These are phyloP conservation scores for Nansenia antarctica DNA, from an alignment of 2,113 vertebrate species.

Conservation along the genomic window DNA sequence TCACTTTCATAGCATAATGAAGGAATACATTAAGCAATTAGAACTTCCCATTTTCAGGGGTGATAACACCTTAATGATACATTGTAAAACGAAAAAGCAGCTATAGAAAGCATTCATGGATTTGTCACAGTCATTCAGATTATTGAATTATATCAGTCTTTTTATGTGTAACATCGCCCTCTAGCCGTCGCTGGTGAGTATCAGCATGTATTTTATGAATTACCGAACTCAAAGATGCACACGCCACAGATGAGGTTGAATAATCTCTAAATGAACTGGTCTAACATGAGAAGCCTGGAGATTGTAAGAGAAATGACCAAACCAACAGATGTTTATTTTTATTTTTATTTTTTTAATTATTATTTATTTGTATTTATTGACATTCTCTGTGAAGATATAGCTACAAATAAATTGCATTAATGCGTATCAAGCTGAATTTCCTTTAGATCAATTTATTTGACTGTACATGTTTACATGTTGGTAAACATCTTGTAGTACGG, in stretches of 20 bases:
- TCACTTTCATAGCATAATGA: conserved; percentile 18
- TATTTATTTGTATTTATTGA: too few species aligned
- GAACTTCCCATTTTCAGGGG: conserved; percentile 17
- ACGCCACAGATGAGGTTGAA: neutral
- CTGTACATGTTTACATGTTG: too few species aligned
- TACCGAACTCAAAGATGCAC: neutral
- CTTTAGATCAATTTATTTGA: too few species aligned
- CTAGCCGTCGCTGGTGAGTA: conserved; percentile 57
- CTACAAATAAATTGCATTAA: too few species aligned
- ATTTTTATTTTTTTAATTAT: too few species aligned
- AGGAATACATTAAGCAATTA: conserved; percentile 30
- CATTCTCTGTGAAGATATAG: too few species aligned
- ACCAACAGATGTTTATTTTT: neutral
- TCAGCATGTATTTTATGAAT: conserved; percentile 9
- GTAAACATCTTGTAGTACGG: too few species aligned
- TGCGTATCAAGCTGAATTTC: too few species aligned
- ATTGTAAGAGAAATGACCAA: too few species aligned
- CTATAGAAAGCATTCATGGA: conserved; percentile 53
- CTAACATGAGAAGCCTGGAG: too few species aligned
- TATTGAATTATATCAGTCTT: conserved; percentile 15
- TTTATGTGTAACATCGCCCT: conserved; percentile 63
- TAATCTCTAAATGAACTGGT: neutral
- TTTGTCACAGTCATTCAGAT: conserved; percentile 40
- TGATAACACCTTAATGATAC: conserved; percentile 42
- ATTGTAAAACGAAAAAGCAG: conserved; percentile 37